Base-by-base conservation (phyloP, 2,797 vertebrate genomes). In the Dipus sagitta region DNA sequence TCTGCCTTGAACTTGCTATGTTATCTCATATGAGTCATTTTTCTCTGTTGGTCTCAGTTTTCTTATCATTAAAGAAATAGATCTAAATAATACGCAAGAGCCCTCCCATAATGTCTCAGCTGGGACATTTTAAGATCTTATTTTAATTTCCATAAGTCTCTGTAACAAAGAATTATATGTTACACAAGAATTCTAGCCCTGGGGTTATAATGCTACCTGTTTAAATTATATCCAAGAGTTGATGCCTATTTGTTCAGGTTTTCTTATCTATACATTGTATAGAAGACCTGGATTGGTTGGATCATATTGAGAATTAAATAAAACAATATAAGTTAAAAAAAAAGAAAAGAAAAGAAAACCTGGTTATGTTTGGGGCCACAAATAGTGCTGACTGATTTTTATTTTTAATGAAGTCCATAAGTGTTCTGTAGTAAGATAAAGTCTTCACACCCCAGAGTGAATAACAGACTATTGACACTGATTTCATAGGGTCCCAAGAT, bases 401-500 rank as follows among this genome's bases (percentile, higher is more conserved):
- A 85, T 38, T 38, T 38, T 38, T 38, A 14, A 68, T 72, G 32
- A 83, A 89, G 60, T 81, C n/a, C 68, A 2, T 54, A 34, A 54
- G 14, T 30, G 30, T 11, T 90, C 70, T 92, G 86, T 52, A 34
- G 5, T n/a, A 62, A 88, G 54, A n/a, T 26, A 68, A 92, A 94
- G 47, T 3, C n/a, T 84, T 91, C 26, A 68, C 1, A 85, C 76
- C 13, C n/a, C 68, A 64, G 62, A 28, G 9, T 14, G n/a, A 90
- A n/a, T 58, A 28, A 77, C 67, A 68, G 60, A 64, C 67, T 71
- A 62, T 64, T 54, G 76, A 34, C 30, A 34, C n/a, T 90, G 62
- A 78, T 30, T 93, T 88, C 67, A 88, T 84, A 93, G 71, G n/a
- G 32, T 82, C 67, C 42, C n/a, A 75, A 20, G 30, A 52, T n/a